Evolutionary conservation across 1,140 invertebrate species (phyloP).

Genomic region (Ostrea edulis): DNA sequence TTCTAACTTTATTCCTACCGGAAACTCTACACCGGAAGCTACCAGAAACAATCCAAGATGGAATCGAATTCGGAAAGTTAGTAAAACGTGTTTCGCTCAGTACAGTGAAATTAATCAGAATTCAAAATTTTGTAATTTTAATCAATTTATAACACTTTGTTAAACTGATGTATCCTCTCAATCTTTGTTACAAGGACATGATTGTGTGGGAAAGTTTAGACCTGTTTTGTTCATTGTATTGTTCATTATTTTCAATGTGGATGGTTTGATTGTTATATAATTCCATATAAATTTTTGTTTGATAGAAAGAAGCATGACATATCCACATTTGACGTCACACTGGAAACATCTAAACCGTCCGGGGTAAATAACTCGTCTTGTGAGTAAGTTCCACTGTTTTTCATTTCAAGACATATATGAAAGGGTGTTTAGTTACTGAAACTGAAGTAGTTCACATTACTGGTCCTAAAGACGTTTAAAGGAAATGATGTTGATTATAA

Average conservation of each 20-base stretch:
- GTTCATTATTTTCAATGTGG: no score
- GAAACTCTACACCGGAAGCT: conserved; percentile 82
- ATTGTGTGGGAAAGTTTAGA: no score
- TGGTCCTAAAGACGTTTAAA: no score
- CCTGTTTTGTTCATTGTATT: no score
- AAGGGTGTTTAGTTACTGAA: no score
- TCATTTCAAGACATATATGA: no score
- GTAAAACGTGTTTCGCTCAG: neutral
- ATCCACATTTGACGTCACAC: neutral
- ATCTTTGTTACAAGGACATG: neutral
- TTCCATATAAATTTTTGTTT: no score
- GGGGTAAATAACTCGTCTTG: neutral
- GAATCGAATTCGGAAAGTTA: conserved; percentile 69
- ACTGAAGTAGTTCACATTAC: no score
- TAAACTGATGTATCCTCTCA: neutral
- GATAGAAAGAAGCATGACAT: neutral
- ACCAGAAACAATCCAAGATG: conserved; percentile 82
- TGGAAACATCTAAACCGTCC: neutral
- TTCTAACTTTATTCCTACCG: conserved; percentile 80
- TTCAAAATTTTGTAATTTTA: neutral
- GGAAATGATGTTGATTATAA: no score
- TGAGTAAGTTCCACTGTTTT: neutral
- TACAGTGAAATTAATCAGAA: no score
- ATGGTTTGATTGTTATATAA: no score
- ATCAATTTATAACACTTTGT: neutral